Evolutionary conservation across 2,888 invertebrate genomes (phyloP).

Genomic region (Scaeva pyrastri): DNA sequence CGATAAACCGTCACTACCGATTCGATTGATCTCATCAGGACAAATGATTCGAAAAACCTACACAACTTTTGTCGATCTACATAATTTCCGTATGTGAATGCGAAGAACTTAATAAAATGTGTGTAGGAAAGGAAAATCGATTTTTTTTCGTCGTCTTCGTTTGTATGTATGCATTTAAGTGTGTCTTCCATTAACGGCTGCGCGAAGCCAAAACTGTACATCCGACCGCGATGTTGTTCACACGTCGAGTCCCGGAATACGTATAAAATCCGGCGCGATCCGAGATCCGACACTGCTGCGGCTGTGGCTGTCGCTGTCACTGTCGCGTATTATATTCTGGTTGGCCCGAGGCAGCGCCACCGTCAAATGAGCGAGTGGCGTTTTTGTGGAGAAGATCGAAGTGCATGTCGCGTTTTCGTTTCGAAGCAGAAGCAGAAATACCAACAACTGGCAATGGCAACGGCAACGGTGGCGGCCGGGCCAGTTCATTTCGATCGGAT

Average conservation of each 20-base stretch:
- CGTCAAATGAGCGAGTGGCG: conserved; percentile 58
- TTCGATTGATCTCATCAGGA: conserved; percentile 72
- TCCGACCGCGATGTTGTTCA: conserved; percentile 69
- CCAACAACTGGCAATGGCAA: too few species aligned
- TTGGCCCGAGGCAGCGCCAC: conserved; percentile 49
- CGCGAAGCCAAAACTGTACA: conserved; percentile 44
- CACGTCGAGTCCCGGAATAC: conserved; percentile 69
- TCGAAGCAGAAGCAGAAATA: too few species aligned
- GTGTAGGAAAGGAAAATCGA: conserved; percentile 19
- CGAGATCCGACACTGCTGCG: conserved; percentile 43
- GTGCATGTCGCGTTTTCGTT: conserved; percentile 42
- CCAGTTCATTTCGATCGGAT: conserved; percentile 41
- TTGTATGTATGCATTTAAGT: conserved; percentile 13
- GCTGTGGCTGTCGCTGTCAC: conserved; percentile 25
- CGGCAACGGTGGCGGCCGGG: background rate
- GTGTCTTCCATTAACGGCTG: conserved; percentile 49
- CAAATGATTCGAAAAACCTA: conserved; percentile 72
- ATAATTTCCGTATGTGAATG: conserved; percentile 58
- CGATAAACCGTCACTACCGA: conserved; percentile 57
- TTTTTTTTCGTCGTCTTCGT: conserved; percentile 22
- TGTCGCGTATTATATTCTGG: conserved; percentile 51
- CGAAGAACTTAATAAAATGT: conserved; percentile 22
- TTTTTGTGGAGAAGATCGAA: conserved; percentile 45
- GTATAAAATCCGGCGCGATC: conserved; percentile 65
- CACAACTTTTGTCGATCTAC: conserved; percentile 54